These are phyloP conservation scores for Xylocopa sonorina DNA, from an alignment of 1,140 invertebrate species.

Conservation along the genomic window DNA sequence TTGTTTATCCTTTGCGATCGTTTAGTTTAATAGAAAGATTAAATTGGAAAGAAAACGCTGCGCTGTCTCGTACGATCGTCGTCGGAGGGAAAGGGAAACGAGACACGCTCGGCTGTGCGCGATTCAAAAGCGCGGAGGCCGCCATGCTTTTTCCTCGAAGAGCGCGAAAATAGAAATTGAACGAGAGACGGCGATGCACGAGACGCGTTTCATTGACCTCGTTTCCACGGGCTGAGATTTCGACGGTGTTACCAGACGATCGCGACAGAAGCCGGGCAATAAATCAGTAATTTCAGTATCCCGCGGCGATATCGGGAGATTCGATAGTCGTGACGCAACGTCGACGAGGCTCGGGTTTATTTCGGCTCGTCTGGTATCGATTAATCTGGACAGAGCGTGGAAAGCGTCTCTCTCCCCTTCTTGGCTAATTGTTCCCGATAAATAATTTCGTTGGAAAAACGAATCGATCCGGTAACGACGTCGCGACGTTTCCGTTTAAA, in stretches of 20 bases:
- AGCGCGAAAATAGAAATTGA: not conserved
- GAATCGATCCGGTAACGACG: too few species aligned
- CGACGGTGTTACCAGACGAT: conserved; percentile 26
- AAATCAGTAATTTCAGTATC: conserved; percentile 54
- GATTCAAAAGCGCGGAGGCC: too few species aligned
- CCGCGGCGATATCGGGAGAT: conserved; percentile 30
- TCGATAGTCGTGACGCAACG: conserved; percentile 57
- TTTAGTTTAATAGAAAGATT: too few species aligned
- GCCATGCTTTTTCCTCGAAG: too few species aligned
- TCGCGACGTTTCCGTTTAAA: too few species aligned
- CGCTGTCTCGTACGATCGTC: too few species aligned
- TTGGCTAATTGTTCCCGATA: conserved; percentile 11
- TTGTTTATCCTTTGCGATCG: too few species aligned
- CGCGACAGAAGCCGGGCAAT: conserved; percentile 24
- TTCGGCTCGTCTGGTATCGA: conserved; percentile 55
- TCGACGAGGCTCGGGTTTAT: conserved; percentile 48
- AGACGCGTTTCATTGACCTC: conserved; percentile 51
- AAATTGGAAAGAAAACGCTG: too few species aligned
- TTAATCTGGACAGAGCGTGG: conserved; percentile 16
- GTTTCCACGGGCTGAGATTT: conserved; percentile 27
- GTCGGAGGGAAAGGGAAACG: too few species aligned
- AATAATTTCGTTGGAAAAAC: not conserved
- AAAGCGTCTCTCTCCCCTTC: not conserved
- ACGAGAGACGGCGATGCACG: not conserved
- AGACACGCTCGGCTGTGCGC: too few species aligned